Evolutionary conservation across 2,797 vertebrate genomes (phyloP), one percentile per base, ranked within the genome.

Genomic region (Balearica regulorum): DNA sequence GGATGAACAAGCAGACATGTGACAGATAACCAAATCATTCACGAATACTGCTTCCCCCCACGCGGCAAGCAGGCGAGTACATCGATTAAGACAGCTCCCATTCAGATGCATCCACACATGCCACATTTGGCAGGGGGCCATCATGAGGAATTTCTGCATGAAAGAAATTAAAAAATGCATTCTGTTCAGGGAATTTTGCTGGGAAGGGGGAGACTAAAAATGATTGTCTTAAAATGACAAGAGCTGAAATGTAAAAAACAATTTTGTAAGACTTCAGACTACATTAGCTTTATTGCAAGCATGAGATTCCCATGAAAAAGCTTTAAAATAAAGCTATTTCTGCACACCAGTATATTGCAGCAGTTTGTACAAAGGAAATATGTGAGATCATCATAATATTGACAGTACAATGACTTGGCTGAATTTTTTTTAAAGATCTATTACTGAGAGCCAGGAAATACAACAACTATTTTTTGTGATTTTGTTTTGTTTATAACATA

Each of bases 61-160:
- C 5, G 15, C 2, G 0, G 78, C 20, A 73, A 79, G 79, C 2
- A 1, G 49, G 64, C 41, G 3, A 87, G 51, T 29, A 60, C 76
- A 88, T 69, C 0, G 20, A 80, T 55, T 66, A 87, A 92, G 94
- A 84, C 90, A 94, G 87, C 51, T 81, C 85, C 76, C 94, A 96
- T 35, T 91, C 80, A 94, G 78, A 94, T 5, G 54, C 65, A 94
- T 62, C 81, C 35, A 33, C 71, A 94, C 91, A 83, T 18, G 64
- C 24, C 12, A 19, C 5, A 3, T 57, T 77, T 94, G 87, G 89
- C 86, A 61, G 37, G 31, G 35, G 28, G 71, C 71, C 95, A 87
- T 24, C 37, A 7, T 0, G 22, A 91, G 66, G 68, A 88, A 93
- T 62, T 94, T 93, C 85, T 93, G 41, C 87, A 91, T 80, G 28